Evolutionary conservation across 1,140 invertebrate genomes (phyloP).

Genomic region (Caenorhabditis brenneri): DNA sequence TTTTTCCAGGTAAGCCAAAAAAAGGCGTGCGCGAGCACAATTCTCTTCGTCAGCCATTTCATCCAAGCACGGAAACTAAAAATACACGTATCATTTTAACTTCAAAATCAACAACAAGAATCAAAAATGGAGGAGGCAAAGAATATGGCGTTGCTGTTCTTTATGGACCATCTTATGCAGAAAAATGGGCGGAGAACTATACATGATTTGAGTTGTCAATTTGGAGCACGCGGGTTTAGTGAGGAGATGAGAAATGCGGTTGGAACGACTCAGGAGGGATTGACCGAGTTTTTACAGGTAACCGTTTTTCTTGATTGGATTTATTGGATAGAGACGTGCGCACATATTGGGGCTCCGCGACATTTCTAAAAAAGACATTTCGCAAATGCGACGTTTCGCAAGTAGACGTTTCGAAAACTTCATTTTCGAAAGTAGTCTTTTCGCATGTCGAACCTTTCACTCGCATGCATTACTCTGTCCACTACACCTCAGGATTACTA

Average conservation of each 20-base stretch:
- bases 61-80: background rate
- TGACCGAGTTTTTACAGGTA: conserved; percentile 79
- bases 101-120: conserved; percentile 26
- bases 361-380: too few relatives aligned
- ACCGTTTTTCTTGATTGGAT: too few relatives aligned
- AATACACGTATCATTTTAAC: background rate
- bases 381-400: too few relatives aligned
- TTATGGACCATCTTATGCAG: conserved; percentile 90
- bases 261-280: conserved; percentile 71
- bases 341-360: too few relatives aligned
- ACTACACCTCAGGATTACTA: too few relatives aligned
- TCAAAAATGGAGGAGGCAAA: conserved; percentile 63
- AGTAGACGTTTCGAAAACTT: too few relatives aligned
- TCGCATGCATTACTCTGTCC: too few relatives aligned
- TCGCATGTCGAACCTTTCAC: too few relatives aligned
- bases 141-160: conserved; percentile 92
- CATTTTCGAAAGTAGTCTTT: too few relatives aligned
- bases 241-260: conserved; percentile 70
- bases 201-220: conserved; percentile 93
- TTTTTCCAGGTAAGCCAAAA: conserved; percentile 35
- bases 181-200: conserved; percentile 87
- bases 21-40: background rate
- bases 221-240: conserved; percentile 77
- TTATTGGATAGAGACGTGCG: too few relatives aligned
- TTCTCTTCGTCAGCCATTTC: background rate